phyloP scores from a whole-genome alignment of 1,140 invertebrate genomes.

The Pachyrhynchus sulphureomaculatus region DNA sequence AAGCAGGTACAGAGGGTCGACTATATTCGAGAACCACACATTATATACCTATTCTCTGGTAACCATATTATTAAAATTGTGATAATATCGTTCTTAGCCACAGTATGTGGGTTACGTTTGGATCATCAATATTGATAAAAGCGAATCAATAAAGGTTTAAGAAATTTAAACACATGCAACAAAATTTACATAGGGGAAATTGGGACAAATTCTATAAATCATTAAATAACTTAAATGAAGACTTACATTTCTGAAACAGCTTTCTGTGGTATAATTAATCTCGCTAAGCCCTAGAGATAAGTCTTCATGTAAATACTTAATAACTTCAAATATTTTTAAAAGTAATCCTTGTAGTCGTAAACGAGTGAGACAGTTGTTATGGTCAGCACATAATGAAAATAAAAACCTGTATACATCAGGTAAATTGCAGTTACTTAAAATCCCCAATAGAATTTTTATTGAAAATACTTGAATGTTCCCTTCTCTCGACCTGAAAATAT shows the following conservation, averaged over 20 bases:
- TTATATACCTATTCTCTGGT: too few species aligned
- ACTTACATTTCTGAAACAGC: conserved; percentile 63
- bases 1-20: too few species aligned
- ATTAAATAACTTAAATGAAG: background rate
- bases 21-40: too few species aligned
- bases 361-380: conserved; percentile 64
- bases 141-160: too few species aligned
- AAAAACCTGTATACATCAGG: conserved; percentile 65
- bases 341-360: conserved; percentile 59
- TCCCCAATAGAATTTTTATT: conserved; percentile 62
- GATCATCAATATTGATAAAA: too few species aligned
- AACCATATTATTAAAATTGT: too few species aligned
- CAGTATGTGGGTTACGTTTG: too few species aligned
- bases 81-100: too few species aligned
- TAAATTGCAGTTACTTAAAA: conserved; percentile 61
- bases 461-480: conserved; percentile 57
- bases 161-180: too few species aligned
- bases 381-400: conserved; percentile 64
- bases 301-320: conserved; percentile 60
- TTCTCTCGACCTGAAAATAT: conserved; percentile 51
- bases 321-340: conserved; percentile 55
- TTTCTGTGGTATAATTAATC: conserved; percentile 59
- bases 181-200: too few species aligned
- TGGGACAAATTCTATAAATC: too few species aligned
- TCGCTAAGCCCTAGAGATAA: conserved; percentile 56